phyloP scores from a whole-genome alignment of 2,797 vertebrate species.

The Sphenodon punctatus region DNA sequence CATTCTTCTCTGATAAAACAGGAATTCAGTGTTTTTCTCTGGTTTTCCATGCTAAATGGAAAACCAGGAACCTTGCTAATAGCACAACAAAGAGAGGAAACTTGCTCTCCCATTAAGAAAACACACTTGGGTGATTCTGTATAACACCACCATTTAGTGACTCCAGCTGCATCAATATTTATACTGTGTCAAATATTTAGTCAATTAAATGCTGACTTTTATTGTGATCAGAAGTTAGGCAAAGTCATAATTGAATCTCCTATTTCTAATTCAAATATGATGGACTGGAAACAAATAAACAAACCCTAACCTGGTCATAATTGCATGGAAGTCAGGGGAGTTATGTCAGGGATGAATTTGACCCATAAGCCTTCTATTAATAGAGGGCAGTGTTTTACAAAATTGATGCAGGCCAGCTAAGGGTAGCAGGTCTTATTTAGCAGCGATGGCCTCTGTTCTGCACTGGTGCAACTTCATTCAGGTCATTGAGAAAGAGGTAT shows the following conservation, averaged over 20 bases:
- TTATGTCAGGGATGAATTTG: background rate
- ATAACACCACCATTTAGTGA: background rate
- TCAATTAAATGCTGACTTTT: background rate
- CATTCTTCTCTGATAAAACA: too few relatives aligned
- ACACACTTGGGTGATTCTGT: too few relatives aligned
- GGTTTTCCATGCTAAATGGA: too few relatives aligned
- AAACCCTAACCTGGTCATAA: background rate
- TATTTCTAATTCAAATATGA: background rate
- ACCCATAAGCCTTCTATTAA: background rate
- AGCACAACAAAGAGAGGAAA: too few relatives aligned
- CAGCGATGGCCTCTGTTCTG: constrained; percentile 2
- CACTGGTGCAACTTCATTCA: background rate
- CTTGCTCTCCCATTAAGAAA: background rate
- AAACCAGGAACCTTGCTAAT: too few relatives aligned
- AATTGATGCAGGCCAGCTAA: background rate
- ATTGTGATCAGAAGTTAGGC: too few relatives aligned
- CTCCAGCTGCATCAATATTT: background rate
- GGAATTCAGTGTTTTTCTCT: too few relatives aligned
- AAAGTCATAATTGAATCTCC: background rate
- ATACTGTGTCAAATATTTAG: background rate
- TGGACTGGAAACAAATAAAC: too few relatives aligned
- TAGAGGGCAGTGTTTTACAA: constrained; percentile 15
- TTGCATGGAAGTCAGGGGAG: background rate
- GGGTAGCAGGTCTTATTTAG: constrained; percentile 36
- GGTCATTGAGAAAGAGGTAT: constrained; percentile 60